Evolutionary conservation across 2,113 vertebrate genomes (phyloP).

Genomic region (Pelvicachromis taeniatus): DNA sequence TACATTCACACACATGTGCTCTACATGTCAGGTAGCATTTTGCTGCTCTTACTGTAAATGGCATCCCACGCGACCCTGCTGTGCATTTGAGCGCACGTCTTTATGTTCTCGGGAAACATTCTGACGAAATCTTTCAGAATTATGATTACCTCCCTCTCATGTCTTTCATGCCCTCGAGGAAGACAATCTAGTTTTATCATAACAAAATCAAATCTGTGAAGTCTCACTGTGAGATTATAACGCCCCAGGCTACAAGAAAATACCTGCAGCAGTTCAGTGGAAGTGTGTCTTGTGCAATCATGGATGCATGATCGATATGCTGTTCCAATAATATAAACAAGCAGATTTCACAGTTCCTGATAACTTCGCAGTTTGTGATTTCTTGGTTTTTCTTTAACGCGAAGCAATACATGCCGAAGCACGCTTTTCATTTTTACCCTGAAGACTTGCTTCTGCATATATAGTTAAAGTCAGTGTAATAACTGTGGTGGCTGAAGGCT

Average conservation of each 20-base stretch:
- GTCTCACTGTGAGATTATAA: neutral
- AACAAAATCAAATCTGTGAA: neutral
- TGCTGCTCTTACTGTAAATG: neutral
- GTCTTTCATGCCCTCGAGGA: neutral
- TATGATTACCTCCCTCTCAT: neutral
- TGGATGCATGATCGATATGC: neutral
- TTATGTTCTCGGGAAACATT: neutral
- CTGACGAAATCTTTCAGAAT: neutral
- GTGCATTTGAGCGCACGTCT: neutral
- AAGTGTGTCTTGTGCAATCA: neutral
- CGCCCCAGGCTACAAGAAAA: neutral
- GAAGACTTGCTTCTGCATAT: neutral
- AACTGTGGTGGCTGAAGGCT: neutral
- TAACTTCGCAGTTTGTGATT: neutral
- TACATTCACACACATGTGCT: neutral
- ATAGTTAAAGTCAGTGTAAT: neutral
- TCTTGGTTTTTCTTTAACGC: neutral
- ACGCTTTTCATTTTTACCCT: neutral
- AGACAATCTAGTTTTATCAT: neutral
- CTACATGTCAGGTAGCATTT: neutral
- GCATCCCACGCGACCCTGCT: neutral
- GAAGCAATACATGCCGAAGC: neutral
- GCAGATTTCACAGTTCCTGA: neutral
- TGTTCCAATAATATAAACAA: neutral
- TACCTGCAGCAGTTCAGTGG: neutral